Conservation (phyloP, 2,113 vertebrate species). For the Motacilla tschutschensis region DNA sequence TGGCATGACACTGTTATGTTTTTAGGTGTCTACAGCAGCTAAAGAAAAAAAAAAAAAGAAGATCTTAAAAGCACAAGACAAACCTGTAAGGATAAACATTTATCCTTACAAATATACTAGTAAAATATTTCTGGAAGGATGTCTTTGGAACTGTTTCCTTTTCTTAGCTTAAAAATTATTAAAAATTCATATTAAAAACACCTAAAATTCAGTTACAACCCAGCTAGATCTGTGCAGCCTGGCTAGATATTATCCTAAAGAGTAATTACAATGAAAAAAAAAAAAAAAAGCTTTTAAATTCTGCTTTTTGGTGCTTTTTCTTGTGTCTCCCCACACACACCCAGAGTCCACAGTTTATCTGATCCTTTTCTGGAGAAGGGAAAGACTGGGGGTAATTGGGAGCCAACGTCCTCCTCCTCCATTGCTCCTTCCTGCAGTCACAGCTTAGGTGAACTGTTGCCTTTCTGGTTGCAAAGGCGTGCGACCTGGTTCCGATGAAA, state of each 20-base stretch:
- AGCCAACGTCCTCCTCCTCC: background rate
- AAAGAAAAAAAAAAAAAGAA: too few relatives aligned
- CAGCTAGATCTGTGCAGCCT: background rate
- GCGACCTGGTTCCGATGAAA: too few relatives aligned
- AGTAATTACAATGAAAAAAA: background rate
- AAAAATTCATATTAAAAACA: background rate
- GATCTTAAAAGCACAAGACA: background rate
- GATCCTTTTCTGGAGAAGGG: background rate
- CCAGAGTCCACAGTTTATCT: background rate
- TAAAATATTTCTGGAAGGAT: background rate
- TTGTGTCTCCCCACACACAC: background rate
- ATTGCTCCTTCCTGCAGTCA: background rate
- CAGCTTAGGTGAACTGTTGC: background rate
- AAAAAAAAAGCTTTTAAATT: background rate
- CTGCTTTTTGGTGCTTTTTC: background rate
- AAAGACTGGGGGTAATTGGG: fast-evolving
- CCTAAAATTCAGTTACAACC: background rate
- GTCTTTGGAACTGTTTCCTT: background rate
- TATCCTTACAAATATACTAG: too few relatives aligned
- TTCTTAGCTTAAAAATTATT: background rate
- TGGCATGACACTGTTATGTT: background rate
- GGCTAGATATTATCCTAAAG: background rate
- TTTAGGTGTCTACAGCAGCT: background rate
- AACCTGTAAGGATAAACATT: background rate
- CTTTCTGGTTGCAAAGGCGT: too few relatives aligned